phyloP scores from a whole-genome alignment of 2,113 vertebrate species.

The Odobenus rosmarus region DNA sequence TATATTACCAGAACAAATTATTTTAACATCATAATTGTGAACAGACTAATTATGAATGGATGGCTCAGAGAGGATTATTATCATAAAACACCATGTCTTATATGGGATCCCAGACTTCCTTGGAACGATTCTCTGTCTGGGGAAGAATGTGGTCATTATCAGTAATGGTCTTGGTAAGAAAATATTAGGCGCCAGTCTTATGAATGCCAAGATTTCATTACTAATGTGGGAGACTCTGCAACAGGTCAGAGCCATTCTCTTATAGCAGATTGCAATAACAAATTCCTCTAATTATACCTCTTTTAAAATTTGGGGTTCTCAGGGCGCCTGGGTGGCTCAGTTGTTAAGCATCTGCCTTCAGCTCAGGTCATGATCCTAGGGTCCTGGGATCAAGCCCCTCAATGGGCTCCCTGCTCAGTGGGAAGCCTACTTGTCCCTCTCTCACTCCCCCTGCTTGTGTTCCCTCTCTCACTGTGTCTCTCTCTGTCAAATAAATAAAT shows the following conservation, averaged over 20 bases:
- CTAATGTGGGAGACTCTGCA: not conserved
- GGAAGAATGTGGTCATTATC: not conserved
- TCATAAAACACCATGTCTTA: not conserved
- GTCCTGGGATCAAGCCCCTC: no score
- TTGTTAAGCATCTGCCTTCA: no score
- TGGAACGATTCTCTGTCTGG: constrained; percentile 16
- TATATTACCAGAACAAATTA: not conserved
- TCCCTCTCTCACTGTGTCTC: no score
- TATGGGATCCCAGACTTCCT: not conserved
- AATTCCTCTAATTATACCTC: not conserved
- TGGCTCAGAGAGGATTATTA: not conserved
- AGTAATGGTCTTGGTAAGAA: constrained; percentile 44
- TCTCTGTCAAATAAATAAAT: no score
- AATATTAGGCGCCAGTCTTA: not conserved
- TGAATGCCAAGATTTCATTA: not conserved
- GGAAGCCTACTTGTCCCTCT: no score
- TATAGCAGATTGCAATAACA: not conserved
- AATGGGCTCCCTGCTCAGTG: no score
- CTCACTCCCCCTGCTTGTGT: no score
- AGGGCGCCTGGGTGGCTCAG: no score
- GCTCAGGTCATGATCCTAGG: no score
- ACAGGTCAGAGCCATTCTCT: not conserved
- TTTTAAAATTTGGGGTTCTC: not conserved
- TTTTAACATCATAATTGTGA: not conserved
- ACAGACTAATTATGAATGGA: not conserved